A percentile compares a stretch with the other conserved stretches of the same genome.
Conservation (phyloP, 2,113 vertebrate species). For the Clupea harengus region DNA sequence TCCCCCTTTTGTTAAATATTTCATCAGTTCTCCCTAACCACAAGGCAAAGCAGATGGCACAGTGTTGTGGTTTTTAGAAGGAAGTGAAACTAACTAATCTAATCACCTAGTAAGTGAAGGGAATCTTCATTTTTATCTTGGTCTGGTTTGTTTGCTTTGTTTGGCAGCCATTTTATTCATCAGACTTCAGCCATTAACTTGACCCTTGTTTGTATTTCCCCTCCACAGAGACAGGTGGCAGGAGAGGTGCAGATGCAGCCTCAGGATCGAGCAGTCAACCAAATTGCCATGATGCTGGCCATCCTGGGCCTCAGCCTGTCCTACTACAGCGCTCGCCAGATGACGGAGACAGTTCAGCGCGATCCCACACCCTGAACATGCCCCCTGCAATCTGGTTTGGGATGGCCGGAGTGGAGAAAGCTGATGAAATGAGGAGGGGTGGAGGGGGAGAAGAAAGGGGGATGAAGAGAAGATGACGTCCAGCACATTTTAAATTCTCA, state of each 20-base stretch:
- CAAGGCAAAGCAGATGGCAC: constrained; percentile 17
- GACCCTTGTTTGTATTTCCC: neutral
- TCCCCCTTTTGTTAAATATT: constrained; percentile 37
- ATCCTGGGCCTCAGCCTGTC: constrained; percentile 87
- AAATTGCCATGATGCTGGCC: constrained; percentile 87
- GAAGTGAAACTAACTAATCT: neutral
- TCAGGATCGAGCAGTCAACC: constrained; percentile 76
- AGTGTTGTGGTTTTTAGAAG: neutral
- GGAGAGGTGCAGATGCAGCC: constrained; percentile 79
- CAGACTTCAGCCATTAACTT: neutral
- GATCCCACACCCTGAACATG: constrained; percentile 64
- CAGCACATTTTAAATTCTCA: constrained; percentile 7
- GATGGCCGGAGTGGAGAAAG: constrained; percentile 10
- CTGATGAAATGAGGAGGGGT: constrained; percentile 18
- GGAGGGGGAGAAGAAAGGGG: constrained; percentile 10
- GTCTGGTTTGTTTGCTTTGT: neutral
- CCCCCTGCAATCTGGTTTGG: neutral
- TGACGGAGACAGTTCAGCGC: constrained; percentile 72
- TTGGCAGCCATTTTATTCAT: neutral
- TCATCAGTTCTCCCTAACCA: constrained; percentile 23
- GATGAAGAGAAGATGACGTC: neutral
- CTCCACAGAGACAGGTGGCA: constrained; percentile 83
- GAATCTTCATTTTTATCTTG: neutral
- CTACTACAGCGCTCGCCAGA: constrained; percentile 86
- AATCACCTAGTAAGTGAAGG: neutral